These are phyloP conservation scores for Ditylenchus weischeri DNA, from an alignment of 2,888 invertebrate species.

Conservation along the genomic window DNA sequence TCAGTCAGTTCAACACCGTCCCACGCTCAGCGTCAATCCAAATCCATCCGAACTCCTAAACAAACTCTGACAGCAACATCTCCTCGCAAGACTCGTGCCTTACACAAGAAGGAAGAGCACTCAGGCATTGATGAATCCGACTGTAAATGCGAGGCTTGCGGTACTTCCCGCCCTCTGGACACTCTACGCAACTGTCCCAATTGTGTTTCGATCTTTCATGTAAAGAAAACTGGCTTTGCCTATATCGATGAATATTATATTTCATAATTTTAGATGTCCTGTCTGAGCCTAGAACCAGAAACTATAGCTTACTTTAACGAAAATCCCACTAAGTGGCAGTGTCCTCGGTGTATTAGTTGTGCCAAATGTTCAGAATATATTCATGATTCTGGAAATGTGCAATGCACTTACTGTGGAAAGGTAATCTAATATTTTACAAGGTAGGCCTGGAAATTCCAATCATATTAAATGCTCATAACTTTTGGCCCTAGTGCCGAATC, in stretches of 20 bases:
- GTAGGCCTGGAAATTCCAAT: too few relatives aligned
- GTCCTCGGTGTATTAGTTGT: slow-evolving; percentile 18
- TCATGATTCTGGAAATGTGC: slow-evolving; percentile 36
- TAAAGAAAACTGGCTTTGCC: neutral
- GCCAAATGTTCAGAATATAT: slow-evolving; percentile 26
- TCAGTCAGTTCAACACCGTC: too few relatives aligned
- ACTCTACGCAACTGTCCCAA: slow-evolving; percentile 10
- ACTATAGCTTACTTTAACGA: neutral
- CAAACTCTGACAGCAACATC: slow-evolving; percentile 4
- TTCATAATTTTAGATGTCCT: neutral
- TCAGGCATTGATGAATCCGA: neutral
- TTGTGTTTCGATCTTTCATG: slow-evolving; percentile 12
- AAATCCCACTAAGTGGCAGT: slow-evolving; percentile 12
- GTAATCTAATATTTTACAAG: neutral
- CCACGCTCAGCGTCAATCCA: too few relatives aligned
- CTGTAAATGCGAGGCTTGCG: slow-evolving; percentile 15
- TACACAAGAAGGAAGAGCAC: slow-evolving; percentile 16
- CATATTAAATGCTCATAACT: too few relatives aligned
- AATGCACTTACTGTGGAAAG: slow-evolving; percentile 33
- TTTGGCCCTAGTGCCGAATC: too few relatives aligned
- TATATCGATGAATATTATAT: too few relatives aligned
- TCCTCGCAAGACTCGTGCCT: slow-evolving; percentile 17
- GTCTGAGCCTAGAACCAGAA: slow-evolving; percentile 9
- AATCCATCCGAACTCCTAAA: too few relatives aligned
- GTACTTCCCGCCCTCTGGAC: neutral